A percentile compares a stretch with the other conserved stretches of the same genome.
Evolutionary conservation across 1,140 invertebrate genomes (phyloP).

Genomic region (Panonychus citri): DNA sequence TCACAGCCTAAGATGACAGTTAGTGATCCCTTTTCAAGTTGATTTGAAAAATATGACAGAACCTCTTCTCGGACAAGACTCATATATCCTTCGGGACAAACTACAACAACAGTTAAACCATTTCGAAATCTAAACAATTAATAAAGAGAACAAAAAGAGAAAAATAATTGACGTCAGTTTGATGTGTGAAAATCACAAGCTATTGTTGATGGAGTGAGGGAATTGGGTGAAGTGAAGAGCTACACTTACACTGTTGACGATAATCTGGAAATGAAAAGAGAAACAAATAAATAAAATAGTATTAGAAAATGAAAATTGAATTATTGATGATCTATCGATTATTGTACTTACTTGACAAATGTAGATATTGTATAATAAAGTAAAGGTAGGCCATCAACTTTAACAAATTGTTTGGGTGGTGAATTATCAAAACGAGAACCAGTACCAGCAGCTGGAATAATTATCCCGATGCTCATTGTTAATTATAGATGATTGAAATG

Average conservation of each 20-base stretch:
- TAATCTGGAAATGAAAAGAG: too few species aligned
- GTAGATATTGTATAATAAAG: conserved; percentile 24
- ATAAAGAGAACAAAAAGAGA: background rate
- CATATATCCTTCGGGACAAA: conserved; percentile 14
- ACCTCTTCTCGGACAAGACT: conserved; percentile 7
- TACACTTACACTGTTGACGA: too few species aligned
- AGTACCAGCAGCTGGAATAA: conserved; percentile 25
- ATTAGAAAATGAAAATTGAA: too few species aligned
- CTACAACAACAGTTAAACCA: conserved; percentile 22
- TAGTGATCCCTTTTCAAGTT: too few species aligned
- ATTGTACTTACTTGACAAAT: conserved; percentile 23
- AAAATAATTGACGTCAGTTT: background rate
- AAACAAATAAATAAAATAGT: too few species aligned
- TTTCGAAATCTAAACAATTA: background rate
- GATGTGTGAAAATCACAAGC: too few species aligned
- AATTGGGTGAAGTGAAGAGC: too few species aligned
- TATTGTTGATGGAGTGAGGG: too few species aligned
- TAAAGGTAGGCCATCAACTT: conserved; percentile 22
- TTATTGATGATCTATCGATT: background rate
- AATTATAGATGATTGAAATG: too few species aligned
- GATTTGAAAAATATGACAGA: too few species aligned
- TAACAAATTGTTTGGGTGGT: conserved; percentile 25
- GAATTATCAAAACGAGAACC: conserved; percentile 21
- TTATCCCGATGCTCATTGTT: background rate
- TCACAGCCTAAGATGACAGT: too few species aligned